These are phyloP conservation scores for Pangasius macronema DNA, from an alignment of 2,797 vertebrate species.

Conservation along the genomic window DNA sequence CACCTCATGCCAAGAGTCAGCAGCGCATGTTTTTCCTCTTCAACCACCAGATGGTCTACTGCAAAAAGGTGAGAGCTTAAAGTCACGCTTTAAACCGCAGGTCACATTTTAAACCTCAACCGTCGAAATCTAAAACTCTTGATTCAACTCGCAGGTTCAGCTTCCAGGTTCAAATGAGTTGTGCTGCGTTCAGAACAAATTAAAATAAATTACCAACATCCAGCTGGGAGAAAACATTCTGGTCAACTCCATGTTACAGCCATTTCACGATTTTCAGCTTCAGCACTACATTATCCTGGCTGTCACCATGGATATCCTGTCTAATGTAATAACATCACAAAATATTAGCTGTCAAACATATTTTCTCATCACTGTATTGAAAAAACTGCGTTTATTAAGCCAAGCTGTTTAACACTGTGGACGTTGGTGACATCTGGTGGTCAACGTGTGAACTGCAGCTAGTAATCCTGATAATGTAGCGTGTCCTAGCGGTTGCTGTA, in stretches of 20 bases:
- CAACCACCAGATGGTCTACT: constrained; percentile 95
- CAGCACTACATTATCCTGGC: neutral
- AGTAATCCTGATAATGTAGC: neutral
- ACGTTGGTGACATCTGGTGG: neutral
- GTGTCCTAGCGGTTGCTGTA: neutral
- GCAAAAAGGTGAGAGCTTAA: constrained; percentile 85
- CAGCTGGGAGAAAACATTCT: neutral
- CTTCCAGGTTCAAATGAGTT: neutral
- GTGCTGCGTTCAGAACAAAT: neutral
- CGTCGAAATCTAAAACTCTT: neutral
- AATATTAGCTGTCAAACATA: neutral
- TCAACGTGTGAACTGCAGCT: neutral
- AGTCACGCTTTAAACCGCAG: neutral
- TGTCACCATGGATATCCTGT: neutral
- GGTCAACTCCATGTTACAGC: neutral
- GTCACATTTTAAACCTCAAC: neutral
- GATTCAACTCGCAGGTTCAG: neutral
- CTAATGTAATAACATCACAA: neutral
- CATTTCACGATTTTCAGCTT: neutral
- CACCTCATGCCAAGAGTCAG: constrained; percentile 91
- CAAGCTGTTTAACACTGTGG: neutral
- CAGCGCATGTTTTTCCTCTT: constrained; percentile 97
- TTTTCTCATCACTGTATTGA: neutral
- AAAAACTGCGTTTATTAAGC: neutral
- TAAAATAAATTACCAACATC: neutral